Base-by-base conservation (phyloP, 1,140 invertebrate species). In the Wiebesia pumilae region DNA sequence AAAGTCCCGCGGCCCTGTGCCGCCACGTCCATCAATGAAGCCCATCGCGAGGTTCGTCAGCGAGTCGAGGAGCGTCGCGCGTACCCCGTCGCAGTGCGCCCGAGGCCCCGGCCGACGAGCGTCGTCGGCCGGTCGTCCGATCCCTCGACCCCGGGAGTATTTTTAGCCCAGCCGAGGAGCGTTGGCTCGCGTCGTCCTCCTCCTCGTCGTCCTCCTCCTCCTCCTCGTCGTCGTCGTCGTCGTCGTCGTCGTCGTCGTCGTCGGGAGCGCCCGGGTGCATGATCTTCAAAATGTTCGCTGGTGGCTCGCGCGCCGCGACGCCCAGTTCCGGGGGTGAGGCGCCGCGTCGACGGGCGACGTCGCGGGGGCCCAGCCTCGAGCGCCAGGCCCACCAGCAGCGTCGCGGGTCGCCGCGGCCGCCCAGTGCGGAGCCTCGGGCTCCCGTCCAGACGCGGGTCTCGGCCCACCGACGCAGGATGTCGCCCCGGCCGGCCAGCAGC, bases 261-360 rank as follows among this genome's bases (percentile, higher is more conserved):
- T n/a, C 27, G 3, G 6, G 21, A 2, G 0, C 30, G 10, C 4
- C 38, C 35, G n/a, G 27, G 40, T 69, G 69, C 51, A 35, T 84
- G n/a, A 38, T 84, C 35, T 77, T 73, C 86, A 95, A 95, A 94
- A 95, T 95, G 94, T 95, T 95, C 91, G 94, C 94, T 47, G 94
- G 93, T 75, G 93, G 94, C 33, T 94, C 94, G 27, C 94, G 94
- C 84, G 92, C 93, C 30, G n/a, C 86, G 91, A 90, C 87, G 90
- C 88, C 82, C 87, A 88, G 58, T 7, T 21, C 3, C 40, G 71
- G 71, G 38, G 71, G 16, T 21, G 71, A 75, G 3, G 71, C 14
- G 24, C 9, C 71, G 38, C 30, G 38, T 38, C 71, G 24, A 38
- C 24, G 71, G 71, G 0, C 71, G 21, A 43, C 71, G 1, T 75